Percentiles rank a stretch among this genome's conserved stretches.
Conservation (phyloP, 2,888 invertebrate genomes). For the Epistrophe eligans region DNA sequence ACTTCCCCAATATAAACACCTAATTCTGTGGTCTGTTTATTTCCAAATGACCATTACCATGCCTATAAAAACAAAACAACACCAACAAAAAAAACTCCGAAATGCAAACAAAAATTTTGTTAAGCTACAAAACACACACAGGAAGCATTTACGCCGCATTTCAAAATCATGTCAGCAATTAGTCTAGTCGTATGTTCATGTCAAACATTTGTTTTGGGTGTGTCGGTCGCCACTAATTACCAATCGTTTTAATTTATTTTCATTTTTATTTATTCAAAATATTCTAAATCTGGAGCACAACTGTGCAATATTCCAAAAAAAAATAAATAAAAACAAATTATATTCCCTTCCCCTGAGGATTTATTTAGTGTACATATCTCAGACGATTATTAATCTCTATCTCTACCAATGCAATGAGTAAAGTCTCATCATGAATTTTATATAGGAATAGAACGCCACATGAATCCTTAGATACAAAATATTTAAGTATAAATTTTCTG, state of each 20-base stretch:
- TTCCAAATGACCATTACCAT: slow-evolving; percentile 10
- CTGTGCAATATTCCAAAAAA: slow-evolving; percentile 41
- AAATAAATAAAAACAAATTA: not conserved
- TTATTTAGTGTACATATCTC: not conserved
- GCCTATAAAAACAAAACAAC: not conserved
- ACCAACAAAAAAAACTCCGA: not conserved
- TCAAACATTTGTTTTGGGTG: slow-evolving; percentile 50
- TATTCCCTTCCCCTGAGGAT: not conserved
- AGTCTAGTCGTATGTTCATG: slow-evolving; percentile 61
- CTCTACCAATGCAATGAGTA: slow-evolving; percentile 9
- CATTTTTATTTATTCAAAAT: slow-evolving; percentile 14
- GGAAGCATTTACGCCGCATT: slow-evolving; percentile 41
- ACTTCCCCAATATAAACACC: slow-evolving; percentile 15
- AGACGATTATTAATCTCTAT: slow-evolving; percentile 44
- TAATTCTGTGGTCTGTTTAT: slow-evolving; percentile 7
- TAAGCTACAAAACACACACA: slow-evolving; percentile 21
- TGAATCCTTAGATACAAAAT: slow-evolving; percentile 26
- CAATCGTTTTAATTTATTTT: slow-evolving; percentile 30
- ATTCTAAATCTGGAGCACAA: slow-evolving; percentile 43
- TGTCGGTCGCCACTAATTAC: slow-evolving; percentile 56
- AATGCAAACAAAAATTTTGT: slow-evolving; percentile 32
- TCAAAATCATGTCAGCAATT: slow-evolving; percentile 61
- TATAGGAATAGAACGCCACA: slow-evolving; percentile 49
- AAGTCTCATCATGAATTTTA: slow-evolving; percentile 21
- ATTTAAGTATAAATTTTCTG: not conserved